Evolutionary conservation across 1,140 invertebrate species (phyloP).

Genomic region (Drosophila eugracilis): DNA sequence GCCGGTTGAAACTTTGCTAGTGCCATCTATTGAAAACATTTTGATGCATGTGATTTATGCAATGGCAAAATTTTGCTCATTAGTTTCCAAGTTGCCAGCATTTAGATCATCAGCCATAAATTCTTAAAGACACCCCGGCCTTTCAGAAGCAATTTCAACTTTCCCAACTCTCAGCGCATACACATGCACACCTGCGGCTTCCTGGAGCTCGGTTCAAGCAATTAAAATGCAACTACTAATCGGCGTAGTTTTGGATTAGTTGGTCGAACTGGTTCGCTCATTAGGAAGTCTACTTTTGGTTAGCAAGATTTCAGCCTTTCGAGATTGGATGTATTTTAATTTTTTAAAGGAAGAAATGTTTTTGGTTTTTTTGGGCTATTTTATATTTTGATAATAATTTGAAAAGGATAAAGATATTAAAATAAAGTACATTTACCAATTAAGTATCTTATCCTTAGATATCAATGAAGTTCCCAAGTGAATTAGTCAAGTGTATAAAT

Average conservation of each 20-base stretch:
- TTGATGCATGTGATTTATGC: slow-evolving; percentile 81
- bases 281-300: slow-evolving; percentile 1
- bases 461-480: no score
- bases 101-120: slow-evolving; percentile 57
- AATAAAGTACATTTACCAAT: no score
- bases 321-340: background rate
- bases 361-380: no score
- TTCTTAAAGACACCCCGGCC: slow-evolving; percentile 53
- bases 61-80: slow-evolving; percentile 75
- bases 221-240: slow-evolving; percentile 44
- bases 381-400: no score
- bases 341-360: no score
- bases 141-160: slow-evolving; percentile 44
- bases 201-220: slow-evolving; percentile 15
- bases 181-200: slow-evolving; percentile 21
- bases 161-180: slow-evolving; percentile 15
- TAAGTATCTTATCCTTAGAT: no score
- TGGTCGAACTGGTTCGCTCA: slow-evolving; percentile 12
- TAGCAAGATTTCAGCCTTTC: background rate
- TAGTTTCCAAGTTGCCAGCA: slow-evolving; percentile 72
- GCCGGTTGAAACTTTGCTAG: slow-evolving; percentile 64
- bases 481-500: no score
- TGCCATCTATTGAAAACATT: slow-evolving; percentile 76
- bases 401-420: no score
- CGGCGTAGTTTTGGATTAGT: slow-evolving; percentile 24